Evolutionary conservation across 2,113 vertebrate genomes (phyloP), one percentile per base, ranked within the genome.

Genomic region (Aphelocoma coerulescens): DNA sequence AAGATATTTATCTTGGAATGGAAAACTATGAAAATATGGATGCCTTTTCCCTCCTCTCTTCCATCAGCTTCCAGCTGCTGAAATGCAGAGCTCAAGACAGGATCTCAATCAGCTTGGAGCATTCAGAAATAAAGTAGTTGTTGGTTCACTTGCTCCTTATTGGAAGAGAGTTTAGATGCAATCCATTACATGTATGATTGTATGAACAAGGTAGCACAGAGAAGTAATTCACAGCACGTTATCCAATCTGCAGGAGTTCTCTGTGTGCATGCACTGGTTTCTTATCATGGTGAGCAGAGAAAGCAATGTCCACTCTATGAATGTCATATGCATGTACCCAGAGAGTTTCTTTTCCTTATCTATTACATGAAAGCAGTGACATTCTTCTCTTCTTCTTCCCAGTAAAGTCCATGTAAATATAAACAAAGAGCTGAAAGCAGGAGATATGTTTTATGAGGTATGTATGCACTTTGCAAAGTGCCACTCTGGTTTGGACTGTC

Each of bases 1-100:
- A 76, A 95, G 46, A 46, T 88, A 79, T 76, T 89, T 93, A 88
- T 58, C 82, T 86, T 71, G 82, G 72, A 95, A 91, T 83, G 35
- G 43, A 88, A 86, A 95, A 77, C 79, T 75, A 30, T 30, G 69
- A 88, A 81, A 93, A 68, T 46, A 71, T 4, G n/a, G 41, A 44
- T 69, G 41, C 18, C 33, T 93, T 80, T 88, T 66, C 21, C 63
- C 30, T 83, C 30, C 49, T 93, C 35, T 79, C 30, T 80, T 82
- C 75, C 35, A 48, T 90, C 81, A 82, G 1, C 18, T 95, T 82
- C 37, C 67, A 91, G 85, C n/a, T 83, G 85, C 71, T 76, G 75
- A 91, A 89, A 68, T 55, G 49, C 75, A 80, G 79, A 91, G 72
- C 79, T 80, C n/a, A 58, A 67, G 79, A n/a, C 30, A 65, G 37